phyloP scores from a whole-genome alignment of 1,140 invertebrate species.

The Orchestia grillus region DNA sequence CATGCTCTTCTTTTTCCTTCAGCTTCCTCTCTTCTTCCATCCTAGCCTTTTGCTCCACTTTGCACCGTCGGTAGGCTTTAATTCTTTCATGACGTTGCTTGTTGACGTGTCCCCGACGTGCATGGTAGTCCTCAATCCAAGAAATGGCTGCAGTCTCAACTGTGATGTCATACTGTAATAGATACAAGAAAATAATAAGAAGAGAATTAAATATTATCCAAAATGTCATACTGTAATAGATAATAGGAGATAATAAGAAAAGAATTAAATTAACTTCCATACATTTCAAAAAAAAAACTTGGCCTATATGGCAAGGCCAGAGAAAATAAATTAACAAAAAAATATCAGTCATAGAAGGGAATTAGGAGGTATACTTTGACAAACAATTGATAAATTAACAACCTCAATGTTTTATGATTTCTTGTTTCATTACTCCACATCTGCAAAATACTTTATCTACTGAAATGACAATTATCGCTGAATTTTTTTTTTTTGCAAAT shows the following conservation, averaged over 20 bases:
- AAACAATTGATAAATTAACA: no score
- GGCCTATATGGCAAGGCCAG: no score
- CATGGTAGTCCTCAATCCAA: constrained; percentile 55
- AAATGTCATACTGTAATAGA: not conserved
- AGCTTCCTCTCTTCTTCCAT: constrained; percentile 58
- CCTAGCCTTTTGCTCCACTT: not conserved
- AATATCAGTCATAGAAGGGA: no score
- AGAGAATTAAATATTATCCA: not conserved
- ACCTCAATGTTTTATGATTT: no score
- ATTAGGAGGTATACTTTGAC: no score
- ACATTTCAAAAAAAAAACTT: no score
- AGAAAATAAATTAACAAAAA: no score
- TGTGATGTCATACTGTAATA: constrained; percentile 47
- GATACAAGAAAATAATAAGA: not conserved
- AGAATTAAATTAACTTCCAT: not conserved
- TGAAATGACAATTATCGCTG: no score
- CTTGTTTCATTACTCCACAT: no score
- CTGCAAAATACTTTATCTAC: no score
- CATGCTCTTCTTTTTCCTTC: constrained; percentile 62
- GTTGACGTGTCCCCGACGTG: not conserved
- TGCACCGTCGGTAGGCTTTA: not conserved
- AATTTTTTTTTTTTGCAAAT: no score
- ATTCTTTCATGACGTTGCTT: constrained; percentile 33
- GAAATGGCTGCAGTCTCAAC: constrained; percentile 44
- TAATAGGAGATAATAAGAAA: not conserved